Evolutionary conservation across 2,113 vertebrate species (phyloP).

Genomic region (Chrysochloris asiatica): DNA sequence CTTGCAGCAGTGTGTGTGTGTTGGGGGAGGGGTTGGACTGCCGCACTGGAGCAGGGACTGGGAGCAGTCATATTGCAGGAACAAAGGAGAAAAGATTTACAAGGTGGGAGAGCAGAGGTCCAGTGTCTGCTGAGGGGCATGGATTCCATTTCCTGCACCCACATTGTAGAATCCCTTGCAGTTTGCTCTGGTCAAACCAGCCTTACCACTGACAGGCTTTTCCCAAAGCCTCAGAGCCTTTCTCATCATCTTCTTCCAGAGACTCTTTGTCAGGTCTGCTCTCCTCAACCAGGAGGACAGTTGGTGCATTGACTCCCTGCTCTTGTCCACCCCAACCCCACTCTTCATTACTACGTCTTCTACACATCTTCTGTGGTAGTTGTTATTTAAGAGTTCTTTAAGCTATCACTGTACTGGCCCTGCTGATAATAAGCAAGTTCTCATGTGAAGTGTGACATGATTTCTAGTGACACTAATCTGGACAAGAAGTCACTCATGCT

Average conservation of each 20-base stretch:
- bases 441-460: background rate
- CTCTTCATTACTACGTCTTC: background rate
- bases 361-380: fast-evolving
- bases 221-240: background rate
- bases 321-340: fast-evolving
- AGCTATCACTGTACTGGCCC: background rate
- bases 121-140: background rate
- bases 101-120: background rate
- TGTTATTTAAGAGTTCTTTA: background rate
- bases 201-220: background rate
- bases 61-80: background rate
- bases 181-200: background rate
- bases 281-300: background rate
- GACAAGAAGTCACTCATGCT: background rate
- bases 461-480: background rate
- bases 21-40: too few relatives aligned
- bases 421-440: background rate
- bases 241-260: background rate
- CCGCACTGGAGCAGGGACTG: background rate
- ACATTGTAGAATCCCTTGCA: background rate
- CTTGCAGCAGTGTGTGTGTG: too few relatives aligned
- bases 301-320: background rate
- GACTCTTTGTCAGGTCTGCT: background rate
- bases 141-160: too few relatives aligned
- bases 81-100: background rate